Percentiles rank a stretch among this genome's conserved stretches.
phyloP scores from a whole-genome alignment of 2,797 vertebrate genomes.

The Peromyscus nudipes region DNA sequence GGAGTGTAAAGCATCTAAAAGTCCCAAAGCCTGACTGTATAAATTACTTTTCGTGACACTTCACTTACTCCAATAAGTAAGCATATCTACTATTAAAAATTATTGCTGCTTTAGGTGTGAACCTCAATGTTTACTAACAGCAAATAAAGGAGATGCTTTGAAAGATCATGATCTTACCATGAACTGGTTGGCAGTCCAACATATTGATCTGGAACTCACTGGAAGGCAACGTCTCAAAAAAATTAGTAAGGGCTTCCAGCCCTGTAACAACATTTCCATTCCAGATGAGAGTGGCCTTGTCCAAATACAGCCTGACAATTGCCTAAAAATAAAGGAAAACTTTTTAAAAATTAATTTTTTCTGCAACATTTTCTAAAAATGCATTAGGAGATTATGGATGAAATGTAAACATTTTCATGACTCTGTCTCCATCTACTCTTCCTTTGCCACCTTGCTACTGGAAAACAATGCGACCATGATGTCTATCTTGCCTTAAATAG shows the following conservation, averaged over 20 bases:
- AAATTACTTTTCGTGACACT: slow-evolving; percentile 37
- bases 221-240: slow-evolving; percentile 96
- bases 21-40: slow-evolving; percentile 5
- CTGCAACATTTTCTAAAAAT: slow-evolving; percentile 35
- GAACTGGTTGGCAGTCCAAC: slow-evolving; percentile 97
- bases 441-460: background rate
- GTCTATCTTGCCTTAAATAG: slow-evolving; percentile 22
- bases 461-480: slow-evolving; percentile 31
- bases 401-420: slow-evolving; percentile 49
- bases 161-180: slow-evolving; percentile 86
- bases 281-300: slow-evolving; percentile 97
- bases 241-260: slow-evolving; percentile 92
- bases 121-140: slow-evolving; percentile 37
- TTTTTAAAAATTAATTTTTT: slow-evolving; percentile 1
- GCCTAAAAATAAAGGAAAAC: slow-evolving; percentile 68
- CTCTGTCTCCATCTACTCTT: background rate
- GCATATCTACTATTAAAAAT: background rate
- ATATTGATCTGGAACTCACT: slow-evolving; percentile 96
- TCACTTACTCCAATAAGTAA: slow-evolving; percentile 42
- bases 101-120: background rate
- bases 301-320: slow-evolving; percentile 95
- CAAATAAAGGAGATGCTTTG: slow-evolving; percentile 44
- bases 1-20: slow-evolving; percentile 22
- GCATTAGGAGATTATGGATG: background rate
- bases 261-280: slow-evolving; percentile 96